A percentile compares a stretch with the other conserved stretches of the same genome.
phyloP scores from a whole-genome alignment of 2,113 vertebrate species.

The Corythaixoides concolor region DNA sequence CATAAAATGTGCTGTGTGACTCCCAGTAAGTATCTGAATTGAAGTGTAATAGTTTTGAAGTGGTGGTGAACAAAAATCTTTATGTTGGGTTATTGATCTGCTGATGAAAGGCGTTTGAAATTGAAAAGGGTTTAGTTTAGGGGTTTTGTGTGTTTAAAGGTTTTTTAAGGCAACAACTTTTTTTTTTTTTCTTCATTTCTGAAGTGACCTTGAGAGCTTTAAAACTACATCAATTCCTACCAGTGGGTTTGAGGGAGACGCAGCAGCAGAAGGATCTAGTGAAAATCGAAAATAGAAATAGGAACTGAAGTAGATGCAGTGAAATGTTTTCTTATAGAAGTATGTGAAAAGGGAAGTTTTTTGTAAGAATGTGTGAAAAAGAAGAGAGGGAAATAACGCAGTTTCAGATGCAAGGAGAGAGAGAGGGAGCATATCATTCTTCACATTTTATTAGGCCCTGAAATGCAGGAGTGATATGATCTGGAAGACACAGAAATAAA shows the following conservation, averaged over 20 bases:
- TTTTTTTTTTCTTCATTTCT: neutral
- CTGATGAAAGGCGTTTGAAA: slow-evolving; percentile 49
- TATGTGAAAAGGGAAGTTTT: slow-evolving; percentile 76
- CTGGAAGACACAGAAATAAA: slow-evolving; percentile 67
- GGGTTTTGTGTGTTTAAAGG: slow-evolving; percentile 9
- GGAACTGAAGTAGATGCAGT: slow-evolving; percentile 65
- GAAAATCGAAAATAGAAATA: slow-evolving; percentile 62
- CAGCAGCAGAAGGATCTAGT: slow-evolving; percentile 47
- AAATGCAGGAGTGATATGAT: slow-evolving; percentile 49
- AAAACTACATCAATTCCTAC: slow-evolving; percentile 39
- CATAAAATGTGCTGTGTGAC: slow-evolving; percentile 59
- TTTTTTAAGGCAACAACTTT: neutral
- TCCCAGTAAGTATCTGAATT: slow-evolving; percentile 62
- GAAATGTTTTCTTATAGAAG: slow-evolving; percentile 63
- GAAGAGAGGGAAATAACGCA: slow-evolving; percentile 59
- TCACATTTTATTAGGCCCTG: slow-evolving; percentile 64
- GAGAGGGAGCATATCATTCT: slow-evolving; percentile 50
- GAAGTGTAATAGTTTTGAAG: slow-evolving; percentile 67
- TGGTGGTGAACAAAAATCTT: slow-evolving; percentile 50
- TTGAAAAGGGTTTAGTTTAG: slow-evolving; percentile 39
- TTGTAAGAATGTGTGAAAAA: slow-evolving; percentile 62
- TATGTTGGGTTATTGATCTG: slow-evolving; percentile 57
- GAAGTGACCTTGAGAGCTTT: slow-evolving; percentile 51
- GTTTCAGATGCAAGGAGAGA: slow-evolving; percentile 39
- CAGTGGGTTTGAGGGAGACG: slow-evolving; percentile 26